A percentile compares a stretch with the other conserved stretches of the same genome.
Conservation (phyloP, 2,888 invertebrate species). For the Emmelina monodactyla region DNA sequence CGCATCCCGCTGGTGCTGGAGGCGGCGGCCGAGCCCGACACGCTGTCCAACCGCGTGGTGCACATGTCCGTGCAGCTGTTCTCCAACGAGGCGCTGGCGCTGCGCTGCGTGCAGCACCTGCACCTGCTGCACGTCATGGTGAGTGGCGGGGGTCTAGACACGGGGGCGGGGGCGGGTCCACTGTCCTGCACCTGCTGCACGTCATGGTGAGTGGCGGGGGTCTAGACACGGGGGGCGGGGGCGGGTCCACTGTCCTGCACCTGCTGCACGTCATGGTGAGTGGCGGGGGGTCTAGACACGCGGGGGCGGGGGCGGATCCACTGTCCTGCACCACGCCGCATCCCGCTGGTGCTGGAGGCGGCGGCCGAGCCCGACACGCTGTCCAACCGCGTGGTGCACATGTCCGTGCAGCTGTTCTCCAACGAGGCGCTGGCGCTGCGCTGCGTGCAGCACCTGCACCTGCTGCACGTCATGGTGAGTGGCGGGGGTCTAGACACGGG, state of each 20-base stretch:
- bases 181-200: not conserved
- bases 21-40: conserved; percentile 85
- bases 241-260: conserved; percentile 86
- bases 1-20: conserved; percentile 92
- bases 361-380: conserved; percentile 89
- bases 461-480: conserved; percentile 88
- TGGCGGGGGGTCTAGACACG: too few relatives aligned
- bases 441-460: conserved; percentile 89
- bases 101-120: conserved; percentile 89
- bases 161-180: too few relatives aligned
- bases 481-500: too few relatives aligned
- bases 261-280: conserved; percentile 87
- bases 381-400: conserved; percentile 96
- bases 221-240: conserved; percentile 92
- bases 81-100: conserved; percentile 90
- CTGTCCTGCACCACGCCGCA: conserved; percentile 70
- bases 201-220: too few relatives aligned
- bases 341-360: conserved; percentile 88
- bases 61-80: conserved; percentile 98
- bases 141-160: too few relatives aligned
- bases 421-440: conserved; percentile 89
- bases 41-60: conserved; percentile 93
- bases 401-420: conserved; percentile 95
- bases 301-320: too few relatives aligned
- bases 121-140: conserved; percentile 92